Conservation (phyloP, 2,888 invertebrate species). For the Sarcophaga rosellei region DNA sequence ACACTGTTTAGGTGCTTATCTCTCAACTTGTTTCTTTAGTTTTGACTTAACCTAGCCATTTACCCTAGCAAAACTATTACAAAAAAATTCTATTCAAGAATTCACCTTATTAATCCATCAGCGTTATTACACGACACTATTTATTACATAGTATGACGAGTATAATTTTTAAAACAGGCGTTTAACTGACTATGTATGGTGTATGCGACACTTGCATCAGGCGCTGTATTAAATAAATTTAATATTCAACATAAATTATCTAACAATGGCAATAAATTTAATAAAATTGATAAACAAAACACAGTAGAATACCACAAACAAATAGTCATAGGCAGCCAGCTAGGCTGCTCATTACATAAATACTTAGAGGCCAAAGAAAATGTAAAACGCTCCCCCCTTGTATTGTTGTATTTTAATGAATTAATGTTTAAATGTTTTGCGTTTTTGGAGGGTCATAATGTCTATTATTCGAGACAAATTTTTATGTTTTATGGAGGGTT, state of each 20-base stretch:
- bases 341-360: not conserved
- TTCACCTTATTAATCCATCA: too few species aligned
- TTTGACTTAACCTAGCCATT: too few species aligned
- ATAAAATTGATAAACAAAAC: constrained; percentile 30
- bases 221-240: constrained; percentile 32
- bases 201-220: too few species aligned
- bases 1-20: too few species aligned
- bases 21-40: too few species aligned
- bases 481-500: too few species aligned
- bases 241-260: constrained; percentile 55
- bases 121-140: not conserved
- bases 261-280: constrained; percentile 55
- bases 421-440: not conserved
- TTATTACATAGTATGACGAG: constrained; percentile 16
- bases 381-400: too few species aligned
- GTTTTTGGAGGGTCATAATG: constrained; percentile 24
- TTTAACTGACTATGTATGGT: not conserved
- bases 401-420: not conserved
- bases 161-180: not conserved
- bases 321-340: not conserved
- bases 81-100: too few species aligned
- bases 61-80: too few species aligned
- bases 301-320: not conserved
- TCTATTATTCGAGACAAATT: not conserved
- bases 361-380: not conserved